Evolutionary conservation across 2,888 invertebrate genomes (phyloP).

Genomic region (Euclidia mi): DNA sequence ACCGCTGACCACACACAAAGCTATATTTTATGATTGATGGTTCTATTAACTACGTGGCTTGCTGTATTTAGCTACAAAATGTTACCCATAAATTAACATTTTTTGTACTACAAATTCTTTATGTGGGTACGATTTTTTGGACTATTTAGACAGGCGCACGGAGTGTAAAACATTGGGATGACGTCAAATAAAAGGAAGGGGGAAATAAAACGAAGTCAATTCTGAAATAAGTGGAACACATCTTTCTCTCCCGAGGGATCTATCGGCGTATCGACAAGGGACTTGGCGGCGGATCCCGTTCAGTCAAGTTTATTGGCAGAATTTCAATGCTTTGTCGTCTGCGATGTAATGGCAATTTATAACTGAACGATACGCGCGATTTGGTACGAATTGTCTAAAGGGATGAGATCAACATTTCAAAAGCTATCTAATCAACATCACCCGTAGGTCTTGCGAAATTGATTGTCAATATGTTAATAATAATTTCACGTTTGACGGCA

Average conservation of each 20-base stretch:
- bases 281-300: conserved; percentile 69
- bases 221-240: conserved; percentile 77
- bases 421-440: conserved; percentile 56
- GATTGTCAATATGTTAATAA: conserved; percentile 45
- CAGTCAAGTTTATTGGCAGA: conserved; percentile 80
- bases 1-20: conserved; percentile 62
- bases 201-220: conserved; percentile 75
- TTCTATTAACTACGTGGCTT: conserved; percentile 57
- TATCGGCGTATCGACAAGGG: conserved; percentile 75
- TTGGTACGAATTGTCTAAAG: conserved; percentile 51
- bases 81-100: conserved; percentile 62
- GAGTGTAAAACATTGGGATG: conserved; percentile 54
- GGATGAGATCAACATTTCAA: conserved; percentile 57
- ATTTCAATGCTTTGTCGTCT: conserved; percentile 79
- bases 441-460: conserved; percentile 40
- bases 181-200: conserved; percentile 58
- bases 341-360: conserved; percentile 76
- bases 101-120: conserved; percentile 48
- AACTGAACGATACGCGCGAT: conserved; percentile 62
- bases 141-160: conserved; percentile 55
- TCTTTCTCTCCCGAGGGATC: conserved; percentile 75
- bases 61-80: conserved; percentile 59
- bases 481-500: conserved; percentile 25
- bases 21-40: conserved; percentile 65
- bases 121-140: conserved; percentile 28